Conservation (phyloP, 2,797 vertebrate species). For the Lepidocolaptes lacrymiger region DNA sequence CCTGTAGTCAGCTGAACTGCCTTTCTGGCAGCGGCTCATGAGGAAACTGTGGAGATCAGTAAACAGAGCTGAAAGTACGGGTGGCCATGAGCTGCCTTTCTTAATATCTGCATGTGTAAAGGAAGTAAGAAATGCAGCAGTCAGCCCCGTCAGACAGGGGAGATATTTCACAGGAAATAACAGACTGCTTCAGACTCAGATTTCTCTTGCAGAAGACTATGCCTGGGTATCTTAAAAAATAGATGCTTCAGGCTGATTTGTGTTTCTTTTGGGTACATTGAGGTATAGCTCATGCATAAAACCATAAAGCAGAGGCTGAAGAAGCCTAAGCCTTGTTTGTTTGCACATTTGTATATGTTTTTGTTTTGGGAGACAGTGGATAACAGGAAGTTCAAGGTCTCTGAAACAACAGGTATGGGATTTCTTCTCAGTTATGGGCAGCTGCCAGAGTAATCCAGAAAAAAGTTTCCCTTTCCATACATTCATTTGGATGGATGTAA, state of each 20-base stretch:
- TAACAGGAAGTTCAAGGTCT: not conserved
- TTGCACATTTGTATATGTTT: not conserved
- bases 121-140: constrained; percentile 35
- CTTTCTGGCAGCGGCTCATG: constrained; percentile 25
- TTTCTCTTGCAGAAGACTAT: not conserved
- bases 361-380: not conserved
- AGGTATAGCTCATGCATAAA: not conserved
- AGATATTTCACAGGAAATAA: constrained; percentile 43
- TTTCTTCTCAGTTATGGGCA: not conserved
- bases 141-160: constrained; percentile 7
- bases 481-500: not conserved
- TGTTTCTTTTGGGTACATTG: not conserved
- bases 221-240: not conserved
- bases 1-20: constrained; percentile 47
- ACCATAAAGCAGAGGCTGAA: not conserved
- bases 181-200: not conserved
- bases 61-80: constrained; percentile 26
- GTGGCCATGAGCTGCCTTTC: not conserved
- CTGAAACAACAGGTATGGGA: not conserved
- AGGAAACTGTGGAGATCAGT: constrained; percentile 48
- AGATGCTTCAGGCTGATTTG: not conserved
- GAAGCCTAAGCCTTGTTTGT: not conserved
- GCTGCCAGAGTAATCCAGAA: not conserved
- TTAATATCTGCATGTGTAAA: not conserved
- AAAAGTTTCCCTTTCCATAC: not conserved